Conservation (phyloP, 1,140 invertebrate genomes). For the Nephila pilipes region DNA sequence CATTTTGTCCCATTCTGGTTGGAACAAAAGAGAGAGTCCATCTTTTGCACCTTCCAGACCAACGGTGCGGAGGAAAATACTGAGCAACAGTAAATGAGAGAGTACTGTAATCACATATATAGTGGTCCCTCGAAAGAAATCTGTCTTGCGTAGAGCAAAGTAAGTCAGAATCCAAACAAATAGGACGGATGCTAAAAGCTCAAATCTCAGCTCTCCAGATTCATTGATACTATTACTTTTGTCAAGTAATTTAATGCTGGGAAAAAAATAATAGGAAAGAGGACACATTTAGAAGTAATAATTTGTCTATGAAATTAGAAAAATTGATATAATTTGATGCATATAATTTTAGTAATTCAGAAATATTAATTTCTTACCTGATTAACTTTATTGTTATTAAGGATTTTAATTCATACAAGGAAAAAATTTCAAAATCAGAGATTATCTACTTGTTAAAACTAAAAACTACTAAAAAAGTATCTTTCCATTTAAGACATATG, state of each 20-base stretch:
- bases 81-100: conserved; percentile 63
- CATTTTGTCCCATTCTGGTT: conserved; percentile 72
- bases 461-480: too few species aligned
- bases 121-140: conserved; percentile 80
- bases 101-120: conserved; percentile 50
- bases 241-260: conserved; percentile 90
- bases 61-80: conserved; percentile 68
- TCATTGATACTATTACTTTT: conserved; percentile 90
- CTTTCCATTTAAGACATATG: too few species aligned
- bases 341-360: background rate
- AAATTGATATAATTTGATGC: too few species aligned
- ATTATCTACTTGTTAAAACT: too few species aligned
- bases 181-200: conserved; percentile 91
- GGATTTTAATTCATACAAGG: too few species aligned
- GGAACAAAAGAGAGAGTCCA: conserved; percentile 45
- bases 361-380: too few species aligned
- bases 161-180: conserved; percentile 95
- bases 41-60: conserved; percentile 83
- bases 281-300: too few species aligned
- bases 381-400: too few species aligned
- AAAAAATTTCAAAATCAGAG: too few species aligned
- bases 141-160: conserved; percentile 95
- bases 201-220: conserved; percentile 91
- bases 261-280: conserved; percentile 79
- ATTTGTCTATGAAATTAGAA: too few species aligned